Base-by-base conservation (phyloP, 2,113 vertebrate species). In the Stegastes partitus region DNA sequence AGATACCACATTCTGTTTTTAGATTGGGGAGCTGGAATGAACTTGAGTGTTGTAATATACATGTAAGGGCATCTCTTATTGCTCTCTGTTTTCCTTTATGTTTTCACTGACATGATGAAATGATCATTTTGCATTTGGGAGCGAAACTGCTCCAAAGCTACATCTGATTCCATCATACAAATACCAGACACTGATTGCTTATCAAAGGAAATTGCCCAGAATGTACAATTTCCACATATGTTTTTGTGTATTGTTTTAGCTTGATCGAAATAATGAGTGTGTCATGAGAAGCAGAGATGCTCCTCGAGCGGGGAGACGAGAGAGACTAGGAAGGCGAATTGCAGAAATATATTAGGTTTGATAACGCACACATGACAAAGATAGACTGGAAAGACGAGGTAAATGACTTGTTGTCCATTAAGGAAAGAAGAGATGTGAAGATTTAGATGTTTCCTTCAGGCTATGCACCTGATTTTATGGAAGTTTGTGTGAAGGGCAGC, bases 401-500 rank as follows among this genome's bases (percentile, higher is more conserved):
- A 53, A 44, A 11, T 28, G n/a, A 22, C 23, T 19, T 57, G 12
- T 37, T 25, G 3, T 21, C 26, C 11, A 37, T 23, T 34, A 8
- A 58, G 19, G 21, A 64, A 58, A 31, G n/a, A 28, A 28, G 18
- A 67, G 37, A 73, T 64, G 53, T 59, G 22, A 53, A 51, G 44
- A 54, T 51, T 54, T 51, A 59, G 42, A 68, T 53, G 76, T 88
- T 90, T 85, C 79, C 31, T 80, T 59, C 8, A 44, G 65, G 76
- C 15, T 79, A 78, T 74, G 68, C 22, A 69, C 34, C 47, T 73
- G 84, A 86, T 90, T 88, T 88, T 81, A 89, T 81, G 72, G 45
- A 76, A 68, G 67, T 66, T 56, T 39, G 50, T 64, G 45, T 75
- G 74, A 77, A 73, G 57, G 74, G 19, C 19, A 26, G 50, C 34